Evolutionary conservation across 2,888 invertebrate species (phyloP), one percentile per base, ranked within the genome.

Genomic region (Temnothorax ravouxi): DNA sequence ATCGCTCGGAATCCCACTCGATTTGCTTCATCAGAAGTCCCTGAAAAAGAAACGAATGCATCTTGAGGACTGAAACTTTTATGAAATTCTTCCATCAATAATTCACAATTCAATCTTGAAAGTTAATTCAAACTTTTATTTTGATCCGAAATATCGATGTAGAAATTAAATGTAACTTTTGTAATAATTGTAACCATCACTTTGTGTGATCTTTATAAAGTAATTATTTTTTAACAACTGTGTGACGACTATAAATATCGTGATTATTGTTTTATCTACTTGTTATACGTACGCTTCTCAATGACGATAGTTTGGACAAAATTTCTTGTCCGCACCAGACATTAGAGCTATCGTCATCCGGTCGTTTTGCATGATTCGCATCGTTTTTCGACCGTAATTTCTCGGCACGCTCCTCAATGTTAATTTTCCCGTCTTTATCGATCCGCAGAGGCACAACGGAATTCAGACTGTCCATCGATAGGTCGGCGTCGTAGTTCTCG

Each of bases 401-500:
- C n/a, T 84, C 76, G 9, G 47, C 72, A n/a, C 72, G 86, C 89
- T 90, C 85, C 11, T 90, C 89, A 18, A 94, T 93, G 89, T 95
- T 95, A 88, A 96, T 95, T 91, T 95, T 95, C 8, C 95, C 95
- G 66, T 96, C 93, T 61, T 96, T 96, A 87, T 96, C 96, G 34
- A 95, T 95, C 92, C 96, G 95, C 93, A 95, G 94, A 38, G 95
- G 96, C 86, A 96, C 92, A 44, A 96, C 87, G 3, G 94, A 94
- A 79, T 93, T 94, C 3, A 94, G 84, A 81, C 93, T 94, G 59
- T 94, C 94, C 94, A 94, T 94, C 3, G 94, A 94, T 4, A 93
- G 85, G 82, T 94, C 94, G 3, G 93, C 94, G 61, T 94, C 94
- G 84, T 94, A 94, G 88, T 87, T 92, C 56, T 94, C 93, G 11